Percentiles rank a stretch among this genome's conserved stretches.
Evolutionary conservation across 1,140 invertebrate species (phyloP).

Genomic region (Pseudoatta argentina): DNA sequence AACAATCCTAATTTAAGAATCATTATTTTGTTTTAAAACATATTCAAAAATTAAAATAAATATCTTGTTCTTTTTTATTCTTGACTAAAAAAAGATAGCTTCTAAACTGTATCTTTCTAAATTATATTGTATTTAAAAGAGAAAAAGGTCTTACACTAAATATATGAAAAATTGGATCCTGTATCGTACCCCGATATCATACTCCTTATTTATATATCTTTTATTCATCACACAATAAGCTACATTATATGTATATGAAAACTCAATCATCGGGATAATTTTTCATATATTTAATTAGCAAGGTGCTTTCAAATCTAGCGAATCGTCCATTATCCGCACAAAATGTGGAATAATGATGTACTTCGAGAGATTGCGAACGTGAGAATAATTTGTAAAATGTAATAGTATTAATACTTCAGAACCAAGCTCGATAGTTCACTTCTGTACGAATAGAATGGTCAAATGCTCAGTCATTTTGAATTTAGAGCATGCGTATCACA

Average conservation of each 20-base stretch:
- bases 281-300: no score
- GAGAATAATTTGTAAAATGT: conserved; percentile 40
- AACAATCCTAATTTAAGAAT: background rate
- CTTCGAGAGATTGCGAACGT: background rate
- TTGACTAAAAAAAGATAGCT: background rate
- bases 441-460: background rate
- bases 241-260: no score
- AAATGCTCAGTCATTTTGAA: conserved; percentile 7
- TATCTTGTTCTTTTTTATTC: background rate
- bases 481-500: conserved; percentile 18
- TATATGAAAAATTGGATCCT: no score
- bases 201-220: no score
- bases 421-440: background rate
- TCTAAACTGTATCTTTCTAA: background rate
- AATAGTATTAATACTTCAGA: conserved; percentile 27
- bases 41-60: background rate
- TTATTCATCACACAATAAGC: no score
- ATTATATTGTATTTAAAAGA: background rate
- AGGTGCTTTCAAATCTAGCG: background rate
- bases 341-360: background rate
- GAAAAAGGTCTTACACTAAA: background rate
- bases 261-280: no score
- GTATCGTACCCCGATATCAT: no score
- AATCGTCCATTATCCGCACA: background rate
- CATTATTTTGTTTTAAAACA: background rate